Evolutionary conservation across 2,797 vertebrate species (phyloP).

Genomic region (Peromyscus nudipes): DNA sequence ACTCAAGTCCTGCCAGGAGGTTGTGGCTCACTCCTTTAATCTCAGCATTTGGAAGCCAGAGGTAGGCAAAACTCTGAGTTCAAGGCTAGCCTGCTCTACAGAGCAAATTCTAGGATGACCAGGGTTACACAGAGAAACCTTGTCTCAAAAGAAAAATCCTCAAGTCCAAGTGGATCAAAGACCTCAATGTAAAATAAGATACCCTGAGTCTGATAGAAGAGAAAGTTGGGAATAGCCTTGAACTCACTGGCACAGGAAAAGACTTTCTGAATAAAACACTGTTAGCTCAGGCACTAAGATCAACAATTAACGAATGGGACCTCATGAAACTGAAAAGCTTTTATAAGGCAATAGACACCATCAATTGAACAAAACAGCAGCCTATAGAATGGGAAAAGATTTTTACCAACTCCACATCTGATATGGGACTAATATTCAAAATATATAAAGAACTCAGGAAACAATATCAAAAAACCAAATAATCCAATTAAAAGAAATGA

Average conservation of each 20-base stretch:
- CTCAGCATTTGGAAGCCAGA: too few species aligned
- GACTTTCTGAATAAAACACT: background rate
- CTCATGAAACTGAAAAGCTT: background rate
- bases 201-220: background rate
- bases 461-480: background rate
- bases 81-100: too few species aligned
- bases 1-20: too few species aligned
- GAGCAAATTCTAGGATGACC: too few species aligned
- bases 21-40: too few species aligned
- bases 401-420: background rate
- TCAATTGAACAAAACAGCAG: background rate
- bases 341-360: background rate
- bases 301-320: background rate
- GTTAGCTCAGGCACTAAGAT: background rate
- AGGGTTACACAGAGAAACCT: too few species aligned
- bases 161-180: too few species aligned
- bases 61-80: too few species aligned
- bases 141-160: too few species aligned
- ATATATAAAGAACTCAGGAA: background rate
- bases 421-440: too few species aligned
- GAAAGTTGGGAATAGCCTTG: background rate
- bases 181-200: too few species aligned
- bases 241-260: background rate
- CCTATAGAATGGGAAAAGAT: background rate
- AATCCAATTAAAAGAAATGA: background rate